A percentile compares a stretch with the other conserved stretches of the same genome.
phyloP scores from a whole-genome alignment of 2,888 invertebrate genomes.

The Dryobota labecula region DNA sequence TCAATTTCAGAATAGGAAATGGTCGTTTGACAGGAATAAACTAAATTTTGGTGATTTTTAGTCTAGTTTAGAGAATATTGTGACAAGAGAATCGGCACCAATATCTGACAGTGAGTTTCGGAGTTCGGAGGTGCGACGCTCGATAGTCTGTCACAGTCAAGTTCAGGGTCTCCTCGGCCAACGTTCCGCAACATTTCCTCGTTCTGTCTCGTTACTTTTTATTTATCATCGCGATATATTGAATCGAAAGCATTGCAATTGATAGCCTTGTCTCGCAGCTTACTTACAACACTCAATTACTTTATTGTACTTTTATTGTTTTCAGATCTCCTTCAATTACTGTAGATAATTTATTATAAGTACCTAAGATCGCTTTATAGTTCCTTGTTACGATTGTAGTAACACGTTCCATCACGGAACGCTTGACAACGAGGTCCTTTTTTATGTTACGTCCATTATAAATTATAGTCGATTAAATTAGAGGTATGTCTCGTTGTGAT shows the following conservation, averaged over 20 bases:
- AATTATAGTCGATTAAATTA: slow-evolving; percentile 72
- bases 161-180: slow-evolving; percentile 81
- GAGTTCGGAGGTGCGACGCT: slow-evolving; percentile 70
- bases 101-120: slow-evolving; percentile 58
- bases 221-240: slow-evolving; percentile 68
- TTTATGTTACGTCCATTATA: slow-evolving; percentile 41
- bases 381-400: slow-evolving; percentile 47
- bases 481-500: slow-evolving; percentile 69
- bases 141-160: slow-evolving; percentile 83
- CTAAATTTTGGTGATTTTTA: too few relatives aligned
- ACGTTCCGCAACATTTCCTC: slow-evolving; percentile 76
- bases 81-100: too few relatives aligned
- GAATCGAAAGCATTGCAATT: slow-evolving; percentile 62
- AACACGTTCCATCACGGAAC: slow-evolving; percentile 36
- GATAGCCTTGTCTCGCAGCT: slow-evolving; percentile 51
- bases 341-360: slow-evolving; percentile 22
- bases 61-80: too few relatives aligned
- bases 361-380: slow-evolving; percentile 18
- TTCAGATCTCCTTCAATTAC: slow-evolving; percentile 45
- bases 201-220: slow-evolving; percentile 73
- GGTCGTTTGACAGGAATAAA: too few relatives aligned
- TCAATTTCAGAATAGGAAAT: too few relatives aligned
- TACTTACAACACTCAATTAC: slow-evolving; percentile 60
- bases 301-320: slow-evolving; percentile 57
- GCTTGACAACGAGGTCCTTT: slow-evolving; percentile 33